phyloP scores from a whole-genome alignment of 2,888 invertebrate genomes.

The Eupithecia tripunctaria region DNA sequence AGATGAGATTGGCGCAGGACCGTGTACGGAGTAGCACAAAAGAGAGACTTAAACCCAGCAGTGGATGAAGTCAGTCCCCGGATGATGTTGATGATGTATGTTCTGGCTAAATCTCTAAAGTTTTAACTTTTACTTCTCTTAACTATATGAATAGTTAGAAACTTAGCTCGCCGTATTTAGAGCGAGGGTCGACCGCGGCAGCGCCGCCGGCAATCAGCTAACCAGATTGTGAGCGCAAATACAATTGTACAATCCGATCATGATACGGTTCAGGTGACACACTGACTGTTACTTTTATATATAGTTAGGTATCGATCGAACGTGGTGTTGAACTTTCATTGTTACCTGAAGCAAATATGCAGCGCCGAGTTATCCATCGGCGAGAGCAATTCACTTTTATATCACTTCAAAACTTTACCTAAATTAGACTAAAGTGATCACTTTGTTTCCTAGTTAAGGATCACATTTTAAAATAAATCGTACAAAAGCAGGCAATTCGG shows the following conservation, averaged over 20 bases:
- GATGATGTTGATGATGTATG: no score
- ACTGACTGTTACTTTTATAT: slow-evolving; percentile 24
- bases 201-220: slow-evolving; percentile 73
- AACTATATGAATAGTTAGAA: slow-evolving; percentile 3
- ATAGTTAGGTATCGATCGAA: neutral
- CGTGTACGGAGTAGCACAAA: no score
- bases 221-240: slow-evolving; percentile 77
- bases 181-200: slow-evolving; percentile 65
- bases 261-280: slow-evolving; percentile 29
- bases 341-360: neutral
- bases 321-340: slow-evolving; percentile 6
- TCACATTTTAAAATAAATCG: neutral
- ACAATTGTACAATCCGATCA: slow-evolving; percentile 67
- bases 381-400: neutral
- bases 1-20: no score
- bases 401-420: neutral
- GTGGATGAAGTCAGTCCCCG: no score
- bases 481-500: neutral
- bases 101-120: neutral
- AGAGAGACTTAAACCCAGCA: no score
- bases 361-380: neutral
- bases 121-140: neutral
- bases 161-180: slow-evolving; percentile 16
- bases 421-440: no score
- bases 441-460: no score